Evolutionary conservation across 2,888 invertebrate species (phyloP).

Genomic region (Hemaris fuciformis): DNA sequence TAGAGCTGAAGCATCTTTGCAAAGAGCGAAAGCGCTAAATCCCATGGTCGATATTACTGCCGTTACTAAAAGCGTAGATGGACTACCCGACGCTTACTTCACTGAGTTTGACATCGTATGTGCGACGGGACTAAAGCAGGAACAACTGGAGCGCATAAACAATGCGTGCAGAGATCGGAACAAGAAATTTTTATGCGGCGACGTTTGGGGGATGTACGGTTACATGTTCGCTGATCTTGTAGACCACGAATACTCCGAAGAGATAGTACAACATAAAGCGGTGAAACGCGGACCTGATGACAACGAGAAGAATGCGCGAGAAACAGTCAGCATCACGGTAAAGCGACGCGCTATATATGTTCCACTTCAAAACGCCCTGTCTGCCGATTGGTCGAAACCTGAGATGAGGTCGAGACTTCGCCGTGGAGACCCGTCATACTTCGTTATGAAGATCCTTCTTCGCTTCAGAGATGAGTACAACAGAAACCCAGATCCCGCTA

Average conservation of each 20-base stretch:
- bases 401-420: slow-evolving; percentile 83
- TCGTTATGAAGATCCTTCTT: slow-evolving; percentile 86
- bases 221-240: slow-evolving; percentile 95
- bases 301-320: slow-evolving; percentile 70
- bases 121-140: slow-evolving; percentile 87
- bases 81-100: slow-evolving; percentile 88
- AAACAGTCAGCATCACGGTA: slow-evolving; percentile 82
- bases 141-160: slow-evolving; percentile 88
- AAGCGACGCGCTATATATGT: slow-evolving; percentile 85
- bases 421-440: slow-evolving; percentile 87
- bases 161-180: slow-evolving; percentile 86
- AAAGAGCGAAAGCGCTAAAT: slow-evolving; percentile 92
- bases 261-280: slow-evolving; percentile 72
- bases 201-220: slow-evolving; percentile 96
- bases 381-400: slow-evolving; percentile 83
- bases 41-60: slow-evolving; percentile 93
- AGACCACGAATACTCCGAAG: slow-evolving; percentile 84
- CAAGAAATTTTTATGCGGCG: slow-evolving; percentile 93
- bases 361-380: slow-evolving; percentile 85
- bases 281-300: slow-evolving; percentile 82
- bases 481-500: slow-evolving; percentile 86
- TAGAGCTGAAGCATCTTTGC: slow-evolving; percentile 91
- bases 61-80: slow-evolving; percentile 83
- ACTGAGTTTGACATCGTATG: slow-evolving; percentile 91
- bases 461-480: slow-evolving; percentile 87